Base-by-base conservation (phyloP, 2,113 vertebrate genomes). In the Caloenas nicobarica region DNA sequence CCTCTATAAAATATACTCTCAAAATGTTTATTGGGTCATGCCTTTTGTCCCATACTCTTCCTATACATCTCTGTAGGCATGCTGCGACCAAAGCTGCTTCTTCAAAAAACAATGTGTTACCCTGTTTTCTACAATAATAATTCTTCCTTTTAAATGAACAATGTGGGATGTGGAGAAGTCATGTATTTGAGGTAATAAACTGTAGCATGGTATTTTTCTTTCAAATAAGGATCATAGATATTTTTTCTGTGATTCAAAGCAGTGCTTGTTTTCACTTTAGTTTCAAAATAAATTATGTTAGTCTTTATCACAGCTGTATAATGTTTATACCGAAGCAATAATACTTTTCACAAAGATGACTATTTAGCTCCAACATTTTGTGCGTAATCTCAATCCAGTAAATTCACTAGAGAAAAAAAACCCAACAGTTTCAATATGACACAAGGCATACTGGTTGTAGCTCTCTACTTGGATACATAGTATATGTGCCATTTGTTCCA, bases 261-360 rank as follows among this genome's bases (percentile, higher is more conserved):
- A 31, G 33, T 64, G 34, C 69, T 85, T 95, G 74, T 93, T 95
- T 95, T 89, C 68, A 65, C 50, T 87, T 96, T 51, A 57, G 48
- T 69, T 96, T 89, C 57, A 71, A 89, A 89, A 92, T 76, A 89
- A 93, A 81, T 91, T 86, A 44, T 76, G 33, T 85, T 95, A 57
- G 61, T 53, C 78, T 91, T 92, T 96, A 76, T 93, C 50, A 66
- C 44, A 88, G 40, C 69, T 79, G 68, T 85, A 69, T 73, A 60
- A 62, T 86, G 50, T 89, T 96, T 96, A 74, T 81, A 66, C 34
- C 91, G 84, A 85, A 91, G 79, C 81, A 83, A 36, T 82, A 95
- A 82, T 81, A 46, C 61, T 93, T 85, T 42, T 54, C 76, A 64
- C 15, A 6, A 86, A 77, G 61, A 89, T 29, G 38, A 92, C 89